Evolutionary conservation across 92 coral and sea anemone species (phyloP).

Genomic region (Pocillopora grandis): DNA sequence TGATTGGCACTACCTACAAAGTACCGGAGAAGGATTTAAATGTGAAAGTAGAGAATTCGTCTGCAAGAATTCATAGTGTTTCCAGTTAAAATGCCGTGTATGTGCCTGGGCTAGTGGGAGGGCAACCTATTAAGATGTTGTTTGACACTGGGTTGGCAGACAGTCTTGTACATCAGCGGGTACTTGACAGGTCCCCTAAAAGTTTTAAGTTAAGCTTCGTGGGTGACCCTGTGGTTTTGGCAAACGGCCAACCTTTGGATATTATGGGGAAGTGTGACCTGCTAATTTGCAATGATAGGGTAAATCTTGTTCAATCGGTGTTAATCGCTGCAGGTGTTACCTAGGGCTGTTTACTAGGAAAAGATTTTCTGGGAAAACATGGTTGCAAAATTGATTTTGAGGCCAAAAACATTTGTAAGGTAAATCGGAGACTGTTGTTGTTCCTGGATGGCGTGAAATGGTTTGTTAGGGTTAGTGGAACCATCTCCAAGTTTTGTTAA

Average conservation of each 20-base stretch:
- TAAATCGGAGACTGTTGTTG: conserved; percentile 44
- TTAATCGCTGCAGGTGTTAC: conserved; percentile 43
- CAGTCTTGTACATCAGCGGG: conserved; percentile 37
- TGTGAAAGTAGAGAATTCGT: too few species aligned
- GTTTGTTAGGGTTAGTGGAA: conserved; percentile 48
- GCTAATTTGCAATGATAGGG: conserved; percentile 14
- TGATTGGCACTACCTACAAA: conserved; percentile 1
- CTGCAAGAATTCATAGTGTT: conserved; percentile 44
- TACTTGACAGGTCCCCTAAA: not conserved
- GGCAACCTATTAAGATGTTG: conserved; percentile 32
- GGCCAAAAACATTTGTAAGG: too few species aligned
- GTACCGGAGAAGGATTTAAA: not conserved
- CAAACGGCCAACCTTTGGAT: conserved; percentile 39
- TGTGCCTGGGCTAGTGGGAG: conserved; percentile 44
- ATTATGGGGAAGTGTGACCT: conserved; percentile 28
- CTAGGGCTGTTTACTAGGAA: conserved; percentile 42
- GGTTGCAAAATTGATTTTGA: conserved; percentile 38
- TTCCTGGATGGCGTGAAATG: conserved; percentile 50
- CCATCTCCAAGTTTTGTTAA: conserved; percentile 46
- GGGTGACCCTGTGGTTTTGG: conserved; percentile 21
- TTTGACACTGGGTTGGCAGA: conserved; percentile 49
- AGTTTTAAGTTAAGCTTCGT: not conserved
- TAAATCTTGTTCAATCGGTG: conserved; percentile 33
- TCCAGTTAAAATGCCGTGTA: conserved; percentile 38
- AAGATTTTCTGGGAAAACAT: conserved; percentile 32